phyloP scores from a whole-genome alignment of 2,888 invertebrate species.

The Dynastes maya region DNA sequence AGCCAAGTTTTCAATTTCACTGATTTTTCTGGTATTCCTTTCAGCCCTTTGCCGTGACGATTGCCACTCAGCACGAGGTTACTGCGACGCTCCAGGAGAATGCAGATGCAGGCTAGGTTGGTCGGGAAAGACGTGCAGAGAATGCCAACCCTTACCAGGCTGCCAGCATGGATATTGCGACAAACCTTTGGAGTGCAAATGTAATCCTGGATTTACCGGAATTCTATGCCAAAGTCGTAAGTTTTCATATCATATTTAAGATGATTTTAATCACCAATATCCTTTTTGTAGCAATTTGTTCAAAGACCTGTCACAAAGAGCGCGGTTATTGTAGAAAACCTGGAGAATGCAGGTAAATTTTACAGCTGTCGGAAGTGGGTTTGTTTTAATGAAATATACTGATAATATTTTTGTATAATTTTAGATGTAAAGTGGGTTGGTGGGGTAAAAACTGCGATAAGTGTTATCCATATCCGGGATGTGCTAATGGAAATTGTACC shows the following conservation, averaged over 20 bases:
- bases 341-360: slow-evolving; percentile 81
- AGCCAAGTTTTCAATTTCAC: too few relatives aligned
- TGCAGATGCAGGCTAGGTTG: slow-evolving; percentile 94
- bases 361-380: not conserved
- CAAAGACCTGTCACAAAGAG: slow-evolving; percentile 85
- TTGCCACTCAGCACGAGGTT: slow-evolving; percentile 89
- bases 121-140: slow-evolving; percentile 88
- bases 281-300: slow-evolving; percentile 82
- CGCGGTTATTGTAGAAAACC: slow-evolving; percentile 89
- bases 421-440: slow-evolving; percentile 91
- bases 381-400: not conserved
- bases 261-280: not conserved
- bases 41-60: slow-evolving; percentile 90
- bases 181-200: slow-evolving; percentile 92
- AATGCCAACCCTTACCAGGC: slow-evolving; percentile 91
- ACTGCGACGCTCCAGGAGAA: slow-evolving; percentile 89
- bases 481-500: slow-evolving; percentile 87
- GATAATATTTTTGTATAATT: slow-evolving; percentile 36
- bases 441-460: slow-evolving; percentile 82
- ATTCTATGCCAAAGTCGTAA: slow-evolving; percentile 90
- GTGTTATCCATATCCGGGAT: slow-evolving; percentile 91
- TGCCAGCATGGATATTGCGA: slow-evolving; percentile 93
- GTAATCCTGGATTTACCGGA: slow-evolving; percentile 93
- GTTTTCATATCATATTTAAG: slow-evolving; percentile 62
- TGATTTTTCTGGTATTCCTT: slow-evolving; percentile 56